Evolutionary conservation across 2,888 invertebrate genomes (phyloP), one percentile per base, ranked within the genome.

Genomic region (Lordiphosa fenestrarum): DNA sequence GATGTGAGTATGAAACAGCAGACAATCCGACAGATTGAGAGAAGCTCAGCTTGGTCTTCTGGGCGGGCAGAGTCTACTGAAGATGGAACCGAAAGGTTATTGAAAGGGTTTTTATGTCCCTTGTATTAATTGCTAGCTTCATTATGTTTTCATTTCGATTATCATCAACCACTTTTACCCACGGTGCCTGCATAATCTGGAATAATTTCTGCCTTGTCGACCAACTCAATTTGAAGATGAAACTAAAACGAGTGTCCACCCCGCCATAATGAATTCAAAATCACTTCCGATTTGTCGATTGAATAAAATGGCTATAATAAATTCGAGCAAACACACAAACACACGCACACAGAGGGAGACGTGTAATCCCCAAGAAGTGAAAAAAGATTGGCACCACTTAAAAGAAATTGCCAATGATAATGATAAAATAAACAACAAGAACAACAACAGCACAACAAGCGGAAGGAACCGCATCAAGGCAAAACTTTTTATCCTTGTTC

Each of bases 251-350:
- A 60, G 53, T 63, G 66, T 66, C 67, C 71, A 59, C 63, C 69
- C 35, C 13, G 21, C 19, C 41, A 64, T 83, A 84, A 81, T 75
- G 81, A 81, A 81, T 77, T 81, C 81, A 74, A 74, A 82, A 78
- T 84, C 82, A 84, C 82, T 86, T 86, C 86, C 87, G 86, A 86
- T 86, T 86, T 87, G 86, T 86, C 86, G 87, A 86, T 86, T 87
- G 86, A 86, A 87, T 86, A 84, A 86, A 87, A 86, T 86, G 78
- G 76, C 86, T 73, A 74, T 82, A 83, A 86, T 81, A 84, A 81
- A 84, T 81, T 80, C 62, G 74, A 64, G 53, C 81, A 65, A 65
- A 71, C 75, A 56, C 47, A 51, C 40, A 41, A 13, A 10, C 21
- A 7, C 4, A 39, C 21, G 7, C 13, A 10, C 19, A 47, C 13